Evolutionary conservation across 2,888 invertebrate genomes (phyloP), one percentile per base, ranked within the genome.

Genomic region (Cataglyphis altisquamis): DNA sequence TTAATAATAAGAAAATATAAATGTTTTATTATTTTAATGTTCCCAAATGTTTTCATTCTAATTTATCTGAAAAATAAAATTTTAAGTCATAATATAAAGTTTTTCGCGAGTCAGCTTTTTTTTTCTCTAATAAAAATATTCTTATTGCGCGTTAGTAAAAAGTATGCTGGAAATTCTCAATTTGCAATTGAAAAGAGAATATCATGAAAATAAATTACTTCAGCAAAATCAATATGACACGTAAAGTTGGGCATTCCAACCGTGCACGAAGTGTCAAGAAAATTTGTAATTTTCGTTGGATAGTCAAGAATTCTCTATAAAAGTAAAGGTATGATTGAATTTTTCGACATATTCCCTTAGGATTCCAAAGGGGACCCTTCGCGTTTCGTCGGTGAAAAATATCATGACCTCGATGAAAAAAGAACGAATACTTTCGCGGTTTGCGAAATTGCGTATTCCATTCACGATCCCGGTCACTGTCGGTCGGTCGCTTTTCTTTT

Each of bases 311-410:
- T 64, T 39, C 52, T 64, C 36, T 12, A n/a, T 3, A n/a, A 18
- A 39, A 12, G 41, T 73, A 41, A 57, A 63, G 36, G 52, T 64
- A 75, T 4, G 36, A 66, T 75, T 75, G 48, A 75, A 75, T 75
- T 75, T 63, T 75, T 75, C 36, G 25, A 32, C 18, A 1, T 36
- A 63, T 12, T 64, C 18, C 6, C 45, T 3, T 10, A 9, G 6
- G 45, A 21, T 52, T 52, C n/a, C 52, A n/a, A 21, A 10, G n/a
- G 39, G n/a, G 10, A 45, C 45, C 32, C 25, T 21, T 75, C 36
- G 48, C 21, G 45, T 21, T 3, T 45, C 25, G 25, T 66, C 21
- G 15, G 9, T 29, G 48, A 64, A 75, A 64, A 52, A 75, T 52
- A 45, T 52, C 41, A 36, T 64, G 25, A 39, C 29, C 41, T 29